Base-by-base conservation (phyloP, 2,888 invertebrate species). In the Morpho helenor region DNA sequence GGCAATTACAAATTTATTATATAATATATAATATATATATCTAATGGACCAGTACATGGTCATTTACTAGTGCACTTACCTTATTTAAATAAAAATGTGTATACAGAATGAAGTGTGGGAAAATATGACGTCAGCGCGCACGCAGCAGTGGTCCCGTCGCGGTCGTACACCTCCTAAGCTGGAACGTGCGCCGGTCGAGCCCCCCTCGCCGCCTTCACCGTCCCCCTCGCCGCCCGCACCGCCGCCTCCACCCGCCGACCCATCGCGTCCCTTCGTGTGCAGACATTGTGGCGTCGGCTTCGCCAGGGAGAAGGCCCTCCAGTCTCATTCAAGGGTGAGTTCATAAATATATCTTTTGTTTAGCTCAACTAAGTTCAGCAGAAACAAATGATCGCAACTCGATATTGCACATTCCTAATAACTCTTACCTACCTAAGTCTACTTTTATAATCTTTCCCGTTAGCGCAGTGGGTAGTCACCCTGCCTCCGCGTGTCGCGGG, bases 201-300 rank as follows among this genome's bases (percentile, higher is more conserved):
- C 71, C 31, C 73, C 75, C 1, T 56, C 73, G 16, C 71, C 73
- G 41, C 69, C 69, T 8, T 62, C 66, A 39, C 70, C 68, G 6
- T 75, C 76, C 10, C 63, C 66, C 23, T 56, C 62, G n/a, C 60
- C 72, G 22, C 68, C 73, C 16, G 63, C 76, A n/a, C 74, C 81
- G 7, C 76, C 81, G 53, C 80, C 84, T 55, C 75, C 78, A 40
- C 87, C 86, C 55, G 68, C 80, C 0, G 96, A 96, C 81, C 94
- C 95, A 0, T 90, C 93, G 45, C 94, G 95, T 60, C 96, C 96
- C 0, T 96, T 96, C 73, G 96, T 96, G 0, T 96, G 96, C 68
- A 73, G 96, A 91, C 82, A 82, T 57, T 88, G 88, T 65, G 88
- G 88, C 0, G 92, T 96, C 57, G 94, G 94, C 6, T 95, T 96